Evolutionary conservation across 1,140 invertebrate species (phyloP).

Genomic region (Aphis craccivora): DNA sequence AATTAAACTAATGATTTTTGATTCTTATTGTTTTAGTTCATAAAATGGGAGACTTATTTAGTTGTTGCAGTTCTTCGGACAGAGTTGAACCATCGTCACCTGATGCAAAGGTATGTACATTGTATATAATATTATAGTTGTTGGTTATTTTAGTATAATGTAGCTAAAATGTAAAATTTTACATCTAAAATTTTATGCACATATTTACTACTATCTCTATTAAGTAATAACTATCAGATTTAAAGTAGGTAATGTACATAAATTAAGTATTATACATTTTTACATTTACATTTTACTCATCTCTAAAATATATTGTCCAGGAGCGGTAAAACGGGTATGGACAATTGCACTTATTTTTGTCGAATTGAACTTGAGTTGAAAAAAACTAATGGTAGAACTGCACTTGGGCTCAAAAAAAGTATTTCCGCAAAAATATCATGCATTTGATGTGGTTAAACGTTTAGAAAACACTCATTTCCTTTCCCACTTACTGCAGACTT

Average conservation of each 20-base stretch:
- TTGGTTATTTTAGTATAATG: background rate
- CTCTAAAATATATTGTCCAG: no score
- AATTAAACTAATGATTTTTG: background rate
- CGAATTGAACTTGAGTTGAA: no score
- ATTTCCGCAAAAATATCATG: no score
- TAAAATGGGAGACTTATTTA: slow-evolving; percentile 59
- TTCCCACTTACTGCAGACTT: no score
- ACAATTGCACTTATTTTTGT: no score
- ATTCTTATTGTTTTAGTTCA: slow-evolving; percentile 37
- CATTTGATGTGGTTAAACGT: no score
- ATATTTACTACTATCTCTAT: background rate
- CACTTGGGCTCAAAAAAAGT: no score
- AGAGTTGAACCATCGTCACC: slow-evolving; percentile 59
- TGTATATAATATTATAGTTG: background rate
- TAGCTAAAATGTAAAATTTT: background rate
- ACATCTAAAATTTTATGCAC: background rate
- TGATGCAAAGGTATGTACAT: slow-evolving; percentile 47
- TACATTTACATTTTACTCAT: no score
- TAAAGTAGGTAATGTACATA: background rate
- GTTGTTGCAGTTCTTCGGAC: slow-evolving; percentile 58
- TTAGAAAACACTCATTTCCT: no score
- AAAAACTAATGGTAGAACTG: no score
- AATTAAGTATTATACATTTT: background rate
- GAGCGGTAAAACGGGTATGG: no score
- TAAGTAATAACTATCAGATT: no score